phyloP scores from a whole-genome alignment of 2,797 vertebrate species.

The Chelonia mydas region DNA sequence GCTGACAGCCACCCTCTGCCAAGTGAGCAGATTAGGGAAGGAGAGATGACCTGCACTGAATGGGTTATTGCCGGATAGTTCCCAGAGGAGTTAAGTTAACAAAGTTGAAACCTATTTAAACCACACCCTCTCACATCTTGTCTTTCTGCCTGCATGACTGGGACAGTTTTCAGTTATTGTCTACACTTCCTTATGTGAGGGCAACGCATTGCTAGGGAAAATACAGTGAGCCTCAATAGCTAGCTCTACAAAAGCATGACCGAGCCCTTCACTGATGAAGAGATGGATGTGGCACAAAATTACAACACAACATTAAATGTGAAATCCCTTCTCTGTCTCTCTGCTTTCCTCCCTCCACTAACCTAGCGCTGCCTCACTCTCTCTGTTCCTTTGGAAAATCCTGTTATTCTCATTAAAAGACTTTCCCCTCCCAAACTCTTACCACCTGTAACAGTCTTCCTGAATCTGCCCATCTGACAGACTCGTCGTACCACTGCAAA shows the following conservation, averaged over 20 bases:
- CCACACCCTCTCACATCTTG: neutral
- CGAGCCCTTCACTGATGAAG: neutral
- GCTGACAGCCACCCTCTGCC: neutral
- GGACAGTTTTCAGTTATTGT: neutral
- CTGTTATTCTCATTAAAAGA: neutral
- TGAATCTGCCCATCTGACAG: neutral
- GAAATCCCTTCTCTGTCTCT: conserved; percentile 27
- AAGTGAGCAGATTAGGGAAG: neutral
- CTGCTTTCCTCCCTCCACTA: neutral
- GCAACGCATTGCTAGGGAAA: neutral
- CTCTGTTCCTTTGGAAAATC: neutral
- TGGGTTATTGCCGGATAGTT: neutral
- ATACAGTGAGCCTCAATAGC: neutral
- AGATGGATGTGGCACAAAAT: neutral
- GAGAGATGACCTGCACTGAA: neutral
- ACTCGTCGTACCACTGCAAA: neutral
- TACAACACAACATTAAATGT: neutral
- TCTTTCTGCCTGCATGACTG: conserved; percentile 17
- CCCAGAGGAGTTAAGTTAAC: neutral
- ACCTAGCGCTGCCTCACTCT: neutral
- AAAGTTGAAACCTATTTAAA: neutral
- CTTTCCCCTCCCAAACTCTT: fast-evolving
- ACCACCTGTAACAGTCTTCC: neutral
- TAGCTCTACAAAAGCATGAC: neutral
- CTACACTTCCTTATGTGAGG: neutral